These are phyloP conservation scores for Saccostrea cuccullata DNA, from an alignment of 1,140 invertebrate species.

Conservation along the genomic window DNA sequence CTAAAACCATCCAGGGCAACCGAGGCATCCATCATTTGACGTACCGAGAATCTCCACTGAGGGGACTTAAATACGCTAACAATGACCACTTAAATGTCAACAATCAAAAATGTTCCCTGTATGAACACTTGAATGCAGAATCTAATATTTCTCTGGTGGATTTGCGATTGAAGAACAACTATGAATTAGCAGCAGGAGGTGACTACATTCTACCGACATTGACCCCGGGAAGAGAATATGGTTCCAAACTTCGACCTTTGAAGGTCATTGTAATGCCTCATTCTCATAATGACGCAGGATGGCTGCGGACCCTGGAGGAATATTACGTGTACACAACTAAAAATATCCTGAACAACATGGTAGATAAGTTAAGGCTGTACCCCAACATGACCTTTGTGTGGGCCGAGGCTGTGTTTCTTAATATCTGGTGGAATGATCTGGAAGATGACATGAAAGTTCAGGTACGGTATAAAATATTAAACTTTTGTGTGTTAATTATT, in stretches of 20 bases:
- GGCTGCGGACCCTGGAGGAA: conserved; percentile 97
- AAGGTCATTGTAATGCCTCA: conserved; percentile 97
- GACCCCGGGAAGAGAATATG: conserved; percentile 41
- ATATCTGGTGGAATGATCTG: conserved; percentile 94
- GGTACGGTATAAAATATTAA: conserved; percentile 78
- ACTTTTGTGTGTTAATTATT: too few relatives aligned
- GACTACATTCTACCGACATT: conserved; percentile 67
- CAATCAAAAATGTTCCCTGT: conserved; percentile 46
- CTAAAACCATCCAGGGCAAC: conserved; percentile 14
- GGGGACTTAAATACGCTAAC: not conserved
- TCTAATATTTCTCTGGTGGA: conserved; percentile 65
- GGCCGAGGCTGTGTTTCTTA: conserved; percentile 97
- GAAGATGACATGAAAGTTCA: conserved; percentile 84
- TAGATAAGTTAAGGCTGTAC: conserved; percentile 89
- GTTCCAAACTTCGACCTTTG: conserved; percentile 81
- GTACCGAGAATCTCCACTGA: conserved; percentile 21
- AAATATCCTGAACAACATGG: conserved; percentile 94
- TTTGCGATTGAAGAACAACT: conserved; percentile 64
- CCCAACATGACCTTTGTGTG: conserved; percentile 95
- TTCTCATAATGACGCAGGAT: conserved; percentile 98
- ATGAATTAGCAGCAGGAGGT: conserved; percentile 64
- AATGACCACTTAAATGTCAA: conserved; percentile 22
- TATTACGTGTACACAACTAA: conserved; percentile 94
- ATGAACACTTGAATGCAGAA: conserved; percentile 47
- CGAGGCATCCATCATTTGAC: conserved; percentile 21